phyloP scores from a whole-genome alignment of 2,113 vertebrate genomes.

The Phylloscopus trochiloides region DNA sequence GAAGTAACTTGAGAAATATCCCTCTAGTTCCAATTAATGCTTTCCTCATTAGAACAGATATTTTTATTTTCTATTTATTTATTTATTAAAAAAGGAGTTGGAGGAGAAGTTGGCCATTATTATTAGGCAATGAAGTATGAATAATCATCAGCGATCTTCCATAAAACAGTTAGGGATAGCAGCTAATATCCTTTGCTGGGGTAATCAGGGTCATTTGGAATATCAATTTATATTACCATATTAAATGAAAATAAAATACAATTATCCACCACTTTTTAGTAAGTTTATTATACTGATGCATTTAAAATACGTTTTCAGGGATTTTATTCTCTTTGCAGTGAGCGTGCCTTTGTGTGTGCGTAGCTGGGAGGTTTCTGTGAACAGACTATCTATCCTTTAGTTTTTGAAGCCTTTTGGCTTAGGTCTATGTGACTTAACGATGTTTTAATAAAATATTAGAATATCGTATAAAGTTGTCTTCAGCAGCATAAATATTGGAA shows the following conservation, averaged over 20 bases:
- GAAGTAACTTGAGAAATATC: neutral
- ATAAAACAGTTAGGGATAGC: neutral
- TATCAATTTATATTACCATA: neutral
- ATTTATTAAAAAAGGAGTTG: neutral
- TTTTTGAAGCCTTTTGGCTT: constrained; percentile 15
- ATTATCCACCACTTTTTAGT: neutral
- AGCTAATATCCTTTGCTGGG: neutral
- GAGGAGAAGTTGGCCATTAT: neutral
- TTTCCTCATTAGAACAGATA: neutral
- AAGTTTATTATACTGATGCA: neutral
- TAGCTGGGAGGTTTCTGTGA: neutral
- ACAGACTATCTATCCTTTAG: neutral
- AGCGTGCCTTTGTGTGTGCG: accelerated
- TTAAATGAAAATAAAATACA: neutral
- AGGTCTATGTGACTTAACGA: neutral
- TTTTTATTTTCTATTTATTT: neutral
- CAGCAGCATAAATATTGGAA: neutral
- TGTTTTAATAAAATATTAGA: neutral
- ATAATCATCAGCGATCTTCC: neutral
- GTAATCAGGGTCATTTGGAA: neutral
- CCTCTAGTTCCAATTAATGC: neutral
- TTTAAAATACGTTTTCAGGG: neutral
- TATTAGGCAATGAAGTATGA: neutral
- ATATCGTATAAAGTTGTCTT: neutral
- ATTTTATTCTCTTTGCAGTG: neutral